phyloP scores from a whole-genome alignment of 2,113 vertebrate species.

The Pica pica region DNA sequence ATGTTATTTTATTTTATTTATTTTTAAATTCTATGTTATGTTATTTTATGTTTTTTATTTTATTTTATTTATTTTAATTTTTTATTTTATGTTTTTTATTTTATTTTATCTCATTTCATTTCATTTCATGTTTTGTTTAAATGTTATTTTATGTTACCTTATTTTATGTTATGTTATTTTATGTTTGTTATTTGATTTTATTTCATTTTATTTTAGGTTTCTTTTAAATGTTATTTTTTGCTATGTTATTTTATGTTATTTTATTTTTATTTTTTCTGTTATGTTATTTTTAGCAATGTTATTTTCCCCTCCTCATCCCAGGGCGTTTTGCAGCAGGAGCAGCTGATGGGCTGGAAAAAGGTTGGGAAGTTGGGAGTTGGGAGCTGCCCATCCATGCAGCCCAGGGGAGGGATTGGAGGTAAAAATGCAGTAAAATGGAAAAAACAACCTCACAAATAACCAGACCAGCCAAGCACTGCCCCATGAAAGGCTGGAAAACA shows the following conservation, averaged over 20 bases:
- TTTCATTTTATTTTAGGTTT: no score
- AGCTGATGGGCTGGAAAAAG: constrained; percentile 19
- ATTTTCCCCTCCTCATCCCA: not conserved
- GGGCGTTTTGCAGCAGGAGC: not conserved
- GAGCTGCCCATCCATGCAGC: not conserved
- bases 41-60: no score
- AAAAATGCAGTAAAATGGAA: not conserved
- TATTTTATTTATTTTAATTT: no score
- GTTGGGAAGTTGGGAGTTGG: not conserved
- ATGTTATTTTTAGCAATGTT: not conserved
- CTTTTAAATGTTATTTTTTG: no score
- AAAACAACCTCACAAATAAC: not conserved
- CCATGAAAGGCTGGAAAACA: rapidly evolving
- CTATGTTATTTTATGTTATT: no score
- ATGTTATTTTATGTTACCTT: no score
- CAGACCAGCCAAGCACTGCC: not conserved
- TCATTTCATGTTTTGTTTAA: no score
- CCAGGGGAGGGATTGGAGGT: not conserved
- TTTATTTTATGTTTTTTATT: not conserved
- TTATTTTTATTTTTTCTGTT: not conserved
- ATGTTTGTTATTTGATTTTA: not conserved
- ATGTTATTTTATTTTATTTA: not conserved
- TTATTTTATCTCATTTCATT: no score
- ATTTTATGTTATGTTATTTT: not conserved
- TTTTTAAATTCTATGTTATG: no score